These are phyloP conservation scores for Mola mola DNA, from an alignment of 2,113 vertebrate species.

Conservation along the genomic window DNA sequence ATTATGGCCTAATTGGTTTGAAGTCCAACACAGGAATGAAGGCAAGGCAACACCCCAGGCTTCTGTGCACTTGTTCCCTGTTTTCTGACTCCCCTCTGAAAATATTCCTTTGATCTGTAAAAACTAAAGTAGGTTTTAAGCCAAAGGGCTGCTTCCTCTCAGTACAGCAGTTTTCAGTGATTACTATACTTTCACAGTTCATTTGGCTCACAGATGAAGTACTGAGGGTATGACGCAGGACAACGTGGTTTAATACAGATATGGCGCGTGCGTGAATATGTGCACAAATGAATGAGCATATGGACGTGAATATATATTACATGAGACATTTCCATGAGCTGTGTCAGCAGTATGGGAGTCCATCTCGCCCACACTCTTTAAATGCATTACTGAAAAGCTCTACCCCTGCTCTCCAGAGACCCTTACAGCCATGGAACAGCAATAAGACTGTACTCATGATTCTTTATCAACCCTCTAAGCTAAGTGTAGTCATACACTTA, in stretches of 20 bases:
- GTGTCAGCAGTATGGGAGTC: slow-evolving; percentile 43
- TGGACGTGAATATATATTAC: background rate
- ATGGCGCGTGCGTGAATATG: background rate
- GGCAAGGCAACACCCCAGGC: slow-evolving; percentile 43
- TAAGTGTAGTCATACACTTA: background rate
- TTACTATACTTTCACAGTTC: slow-evolving; percentile 35
- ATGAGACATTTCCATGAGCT: slow-evolving; percentile 24
- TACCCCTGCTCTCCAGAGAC: too few relatives aligned
- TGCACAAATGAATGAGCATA: background rate
- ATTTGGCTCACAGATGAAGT: slow-evolving; percentile 30
- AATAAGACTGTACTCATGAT: background rate
- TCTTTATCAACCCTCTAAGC: background rate
- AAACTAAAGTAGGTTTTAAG: slow-evolving; percentile 32
- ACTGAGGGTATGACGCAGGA: background rate
- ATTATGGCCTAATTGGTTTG: slow-evolving; percentile 68
- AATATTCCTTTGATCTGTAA: slow-evolving; percentile 56
- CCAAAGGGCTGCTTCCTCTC: slow-evolving; percentile 25
- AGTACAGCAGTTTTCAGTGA: slow-evolving; percentile 27
- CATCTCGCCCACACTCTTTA: slow-evolving; percentile 15
- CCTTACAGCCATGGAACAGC: too few relatives aligned
- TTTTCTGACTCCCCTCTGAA: slow-evolving; percentile 32
- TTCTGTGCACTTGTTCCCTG: slow-evolving; percentile 31
- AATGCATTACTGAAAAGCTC: slow-evolving; percentile 48
- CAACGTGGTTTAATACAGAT: slow-evolving; percentile 16
- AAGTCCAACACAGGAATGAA: slow-evolving; percentile 47